phyloP scores from a whole-genome alignment of 2,797 vertebrate species.

The Pseudochirops corinnae region DNA sequence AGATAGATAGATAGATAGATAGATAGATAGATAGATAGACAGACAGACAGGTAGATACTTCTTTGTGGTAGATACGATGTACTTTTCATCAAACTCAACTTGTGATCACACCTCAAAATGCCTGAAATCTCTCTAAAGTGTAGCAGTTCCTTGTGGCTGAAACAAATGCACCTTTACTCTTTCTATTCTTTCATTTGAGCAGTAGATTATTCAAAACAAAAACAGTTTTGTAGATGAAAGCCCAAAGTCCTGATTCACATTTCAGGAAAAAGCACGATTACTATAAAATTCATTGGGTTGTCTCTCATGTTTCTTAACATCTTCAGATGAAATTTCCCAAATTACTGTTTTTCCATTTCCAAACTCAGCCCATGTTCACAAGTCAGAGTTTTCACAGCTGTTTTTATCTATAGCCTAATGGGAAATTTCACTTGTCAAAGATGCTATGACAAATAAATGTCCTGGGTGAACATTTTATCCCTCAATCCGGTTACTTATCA shows the following conservation, averaged over 20 bases:
- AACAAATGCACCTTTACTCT: neutral
- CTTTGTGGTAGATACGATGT: neutral
- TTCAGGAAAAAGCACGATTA: slow-evolving; percentile 13
- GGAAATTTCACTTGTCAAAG: slow-evolving; percentile 75
- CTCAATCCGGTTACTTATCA: slow-evolving; percentile 59
- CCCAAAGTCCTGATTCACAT: slow-evolving; percentile 20
- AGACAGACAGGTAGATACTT: no score
- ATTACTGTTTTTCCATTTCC: slow-evolving; percentile 66
- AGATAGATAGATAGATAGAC: no score
- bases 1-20: no score
- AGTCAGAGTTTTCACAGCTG: slow-evolving; percentile 73
- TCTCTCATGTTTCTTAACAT: slow-evolving; percentile 36
- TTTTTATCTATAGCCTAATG: slow-evolving; percentile 73
- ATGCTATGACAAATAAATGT: slow-evolving; percentile 72
- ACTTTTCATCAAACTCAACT: neutral
- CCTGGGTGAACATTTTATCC: slow-evolving; percentile 67
- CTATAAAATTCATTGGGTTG: slow-evolving; percentile 43
- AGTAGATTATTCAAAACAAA: slow-evolving; percentile 34
- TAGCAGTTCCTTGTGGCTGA: neutral
- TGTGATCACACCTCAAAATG: slow-evolving; percentile 20
- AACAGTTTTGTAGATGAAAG: slow-evolving; percentile 8
- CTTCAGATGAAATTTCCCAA: slow-evolving; percentile 51
- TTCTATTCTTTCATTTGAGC: neutral
- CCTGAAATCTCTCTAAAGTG: neutral
- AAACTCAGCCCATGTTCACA: slow-evolving; percentile 40